Evolutionary conservation across 1,140 invertebrate genomes (phyloP), one percentile per base, ranked within the genome.

Genomic region (Procambarus virginalis): DNA sequence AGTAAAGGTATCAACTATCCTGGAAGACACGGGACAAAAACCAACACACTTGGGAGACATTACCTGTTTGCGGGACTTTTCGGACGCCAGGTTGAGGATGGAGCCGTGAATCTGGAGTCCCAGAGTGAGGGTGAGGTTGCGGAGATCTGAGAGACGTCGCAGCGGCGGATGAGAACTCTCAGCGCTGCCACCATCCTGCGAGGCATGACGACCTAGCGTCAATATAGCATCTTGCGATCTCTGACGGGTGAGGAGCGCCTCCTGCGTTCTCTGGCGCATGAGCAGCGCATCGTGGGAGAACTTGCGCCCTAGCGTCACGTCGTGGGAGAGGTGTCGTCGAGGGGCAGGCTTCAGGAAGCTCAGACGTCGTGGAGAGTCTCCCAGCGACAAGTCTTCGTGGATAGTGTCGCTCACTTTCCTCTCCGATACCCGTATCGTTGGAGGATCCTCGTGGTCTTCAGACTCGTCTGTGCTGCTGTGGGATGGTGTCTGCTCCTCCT

Each of bases 51-150:
- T 34, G 0, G n/a, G n/a, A 2, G 68, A 34, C n/a, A 20, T 0
- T 78, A 86, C 84, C 84, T 86, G 84, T 79, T 79, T 86, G 55
- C 84, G 75, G 17, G 51, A 79, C 46, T 86, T 86, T 6, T 86
- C 84, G 49, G 84, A 20, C 22, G 84, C 76, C 12, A 86, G 84
- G 76, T 79, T 86, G 55, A 86, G 84, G 20, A 86, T 64, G 73
- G 84, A 86, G 3, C 84, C 84, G 20, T 86, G 84, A 6, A 86
- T 60, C 49, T 86, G 84, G 45, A 86, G 84, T 34, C 84, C 84
- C 55, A 86, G 76, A n/a, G 84, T 86, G 51, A 86, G 17, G 4
- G 84, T 86, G 48, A 86, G 75, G 60, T 4, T 78, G 14, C 84
- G 84, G 10, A 86, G 84, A 76, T 86, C 84, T n/a, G 84, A 86